Evolutionary conservation across 2,888 invertebrate species (phyloP).

Genomic region (Pharmacophagus antenor): DNA sequence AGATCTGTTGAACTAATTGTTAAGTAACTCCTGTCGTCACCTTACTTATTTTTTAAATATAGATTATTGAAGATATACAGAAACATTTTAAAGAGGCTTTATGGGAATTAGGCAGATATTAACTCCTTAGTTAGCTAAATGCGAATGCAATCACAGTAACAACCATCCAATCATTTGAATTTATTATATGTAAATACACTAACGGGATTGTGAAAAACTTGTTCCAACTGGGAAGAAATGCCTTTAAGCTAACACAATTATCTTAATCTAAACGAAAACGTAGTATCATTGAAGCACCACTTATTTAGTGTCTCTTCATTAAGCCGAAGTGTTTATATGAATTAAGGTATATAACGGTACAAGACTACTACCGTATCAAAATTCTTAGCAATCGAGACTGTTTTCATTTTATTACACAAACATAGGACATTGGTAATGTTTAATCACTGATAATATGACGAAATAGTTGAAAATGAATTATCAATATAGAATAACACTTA

Average conservation of each 20-base stretch:
- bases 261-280: slow-evolving; percentile 39
- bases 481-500: not conserved
- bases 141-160: no score
- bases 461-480: not conserved
- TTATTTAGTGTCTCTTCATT: slow-evolving; percentile 68
- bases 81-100: not conserved
- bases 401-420: not conserved
- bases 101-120: no score
- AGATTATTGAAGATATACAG: no score
- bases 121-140: no score
- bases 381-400: not conserved
- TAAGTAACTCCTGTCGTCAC: no score
- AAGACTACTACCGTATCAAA: slow-evolving; percentile 8
- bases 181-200: not conserved
- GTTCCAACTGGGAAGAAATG: slow-evolving; percentile 27
- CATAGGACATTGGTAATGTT: not conserved
- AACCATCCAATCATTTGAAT: not conserved
- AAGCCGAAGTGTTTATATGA: slow-evolving; percentile 68
- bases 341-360: slow-evolving; percentile 53
- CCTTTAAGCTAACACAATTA: slow-evolving; percentile 59
- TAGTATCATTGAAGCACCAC: slow-evolving; percentile 37
- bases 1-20: no score
- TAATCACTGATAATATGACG: not conserved
- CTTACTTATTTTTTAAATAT: no score
- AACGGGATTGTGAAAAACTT: not conserved